These are phyloP conservation scores for Drosophila subpulchrella DNA, from an alignment of 1,140 invertebrate species.

Conservation along the genomic window DNA sequence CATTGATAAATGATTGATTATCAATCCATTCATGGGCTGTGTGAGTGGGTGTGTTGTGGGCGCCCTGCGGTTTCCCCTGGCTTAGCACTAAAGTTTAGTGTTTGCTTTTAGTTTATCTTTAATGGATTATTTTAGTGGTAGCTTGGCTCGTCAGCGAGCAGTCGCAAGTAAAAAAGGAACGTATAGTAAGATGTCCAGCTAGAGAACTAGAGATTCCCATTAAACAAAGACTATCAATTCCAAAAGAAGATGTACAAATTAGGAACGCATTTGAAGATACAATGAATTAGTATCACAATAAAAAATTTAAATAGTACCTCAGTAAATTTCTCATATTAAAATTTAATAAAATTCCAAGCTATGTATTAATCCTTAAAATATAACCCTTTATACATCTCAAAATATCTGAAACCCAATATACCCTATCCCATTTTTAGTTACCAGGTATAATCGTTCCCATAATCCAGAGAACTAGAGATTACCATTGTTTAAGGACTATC, in stretches of 20 bases:
- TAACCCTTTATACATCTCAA: not conserved
- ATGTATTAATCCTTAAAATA: not conserved
- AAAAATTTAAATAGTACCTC: too few species aligned
- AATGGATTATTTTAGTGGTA: constrained; percentile 82
- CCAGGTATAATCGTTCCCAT: constrained; percentile 59
- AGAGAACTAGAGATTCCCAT: constrained; percentile 11
- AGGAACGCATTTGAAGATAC: too few species aligned
- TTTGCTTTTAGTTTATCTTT: constrained; percentile 82
- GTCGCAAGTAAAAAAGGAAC: constrained; percentile 11
- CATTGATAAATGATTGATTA: constrained; percentile 83
- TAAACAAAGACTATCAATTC: not conserved
- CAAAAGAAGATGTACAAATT: too few species aligned
- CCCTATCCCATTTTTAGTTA: constrained; percentile 8
- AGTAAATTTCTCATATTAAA: not conserved
- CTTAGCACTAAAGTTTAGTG: constrained; percentile 79
- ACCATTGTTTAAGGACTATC: not conserved
- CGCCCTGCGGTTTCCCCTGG: constrained; percentile 69
- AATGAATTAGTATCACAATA: too few species aligned
- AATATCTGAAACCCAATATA: not conserved
- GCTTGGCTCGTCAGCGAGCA: constrained; percentile 46
- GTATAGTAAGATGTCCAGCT: not conserved
- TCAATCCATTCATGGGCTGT: constrained; percentile 41
- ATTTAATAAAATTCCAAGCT: not conserved
- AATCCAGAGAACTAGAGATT: constrained; percentile 47
- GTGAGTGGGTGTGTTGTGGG: constrained; percentile 52